Evolutionary conservation across 2,888 invertebrate species (phyloP), one percentile per base, ranked within the genome.

Genomic region (Pammene aurita): DNA sequence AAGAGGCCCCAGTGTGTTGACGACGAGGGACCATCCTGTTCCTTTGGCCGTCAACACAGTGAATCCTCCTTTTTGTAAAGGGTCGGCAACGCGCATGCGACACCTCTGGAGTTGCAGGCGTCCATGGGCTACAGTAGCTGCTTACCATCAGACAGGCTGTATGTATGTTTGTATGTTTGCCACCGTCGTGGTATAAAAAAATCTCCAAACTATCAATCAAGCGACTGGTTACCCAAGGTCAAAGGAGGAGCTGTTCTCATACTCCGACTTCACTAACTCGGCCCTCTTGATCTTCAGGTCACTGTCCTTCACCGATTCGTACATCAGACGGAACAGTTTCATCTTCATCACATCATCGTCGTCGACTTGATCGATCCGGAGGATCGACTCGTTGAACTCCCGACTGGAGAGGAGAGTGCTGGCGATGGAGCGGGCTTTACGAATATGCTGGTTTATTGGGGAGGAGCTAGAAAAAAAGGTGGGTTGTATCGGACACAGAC

Each of bases 291-390:
- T 0, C 50, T 88, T 89, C 0, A 84, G 1, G 2, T 89, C 89
- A 11, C 84, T 88, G 38, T 90, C 89, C 41, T 85, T 67, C 0
- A 90, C 83, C 0, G 86, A 84, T 52, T 90, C 89, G 34, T 89
- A 88, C 90, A 90, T 90, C 0, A 90, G 77, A 0, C 88, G 71
- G 67, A 89, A 90, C 0, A 90, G 67, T 44, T 90, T 89, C 0
- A 89, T 64, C 46, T 88, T 81, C 84, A 90, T 89, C 2, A 77
- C 82, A 1, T 72, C 79, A 0, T 89, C 89, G 18, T 87, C 86
- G 0, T 63, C 65, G 0, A 41, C 58, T 35, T 26, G n/a, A 7
- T 34, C 34, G 13, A 34, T n/a, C 0, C n/a, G 7, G 34, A 54
- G 13, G 26, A 58, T 10, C 1, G 58, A 46, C 10, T 44, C 41